These are phyloP conservation scores for Thalassophryne amazonica DNA, from an alignment of 2,797 vertebrate genomes.

Conservation along the genomic window DNA sequence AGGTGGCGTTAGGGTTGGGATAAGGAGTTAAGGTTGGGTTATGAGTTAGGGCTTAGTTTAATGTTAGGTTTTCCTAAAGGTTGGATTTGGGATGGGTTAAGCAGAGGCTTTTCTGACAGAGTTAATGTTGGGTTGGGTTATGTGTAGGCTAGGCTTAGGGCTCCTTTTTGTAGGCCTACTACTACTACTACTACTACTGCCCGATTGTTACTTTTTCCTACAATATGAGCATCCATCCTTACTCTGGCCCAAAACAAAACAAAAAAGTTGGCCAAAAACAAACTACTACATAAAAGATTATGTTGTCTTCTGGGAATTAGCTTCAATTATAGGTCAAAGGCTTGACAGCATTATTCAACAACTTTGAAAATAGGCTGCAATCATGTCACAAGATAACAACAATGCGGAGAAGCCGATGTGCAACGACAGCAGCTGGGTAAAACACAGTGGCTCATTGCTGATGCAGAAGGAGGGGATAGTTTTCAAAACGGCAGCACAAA, in stretches of 20 bases:
- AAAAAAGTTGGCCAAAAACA: conserved; percentile 19
- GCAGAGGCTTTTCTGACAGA: too few species aligned
- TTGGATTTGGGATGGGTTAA: too few species aligned
- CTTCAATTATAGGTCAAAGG: conserved; percentile 54
- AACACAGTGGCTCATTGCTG: conserved; percentile 13
- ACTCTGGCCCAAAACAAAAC: background rate
- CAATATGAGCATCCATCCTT: too few species aligned
- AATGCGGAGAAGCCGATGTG: conserved; percentile 20
- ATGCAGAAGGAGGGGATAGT: conserved; percentile 26
- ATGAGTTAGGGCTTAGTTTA: too few species aligned
- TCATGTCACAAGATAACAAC: conserved; percentile 45
- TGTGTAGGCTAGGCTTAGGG: too few species aligned
- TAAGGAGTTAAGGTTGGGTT: too few species aligned
- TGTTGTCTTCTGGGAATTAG: conserved; percentile 13
- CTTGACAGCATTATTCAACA: conserved; percentile 47
- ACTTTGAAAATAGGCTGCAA: conserved; percentile 48
- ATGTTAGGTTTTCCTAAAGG: too few species aligned
- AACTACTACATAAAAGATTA: conserved; percentile 32
- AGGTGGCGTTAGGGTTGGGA: too few species aligned
- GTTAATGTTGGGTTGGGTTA: too few species aligned
- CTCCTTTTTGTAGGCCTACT: too few species aligned
- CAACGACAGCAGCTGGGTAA: conserved; percentile 22
- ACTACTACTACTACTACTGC: too few species aligned
- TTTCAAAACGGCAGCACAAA: conserved; percentile 35
- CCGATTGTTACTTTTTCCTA: too few species aligned